Conservation (phyloP, 1,140 invertebrate species). For the Bursaphelenchus mucronatus region DNA sequence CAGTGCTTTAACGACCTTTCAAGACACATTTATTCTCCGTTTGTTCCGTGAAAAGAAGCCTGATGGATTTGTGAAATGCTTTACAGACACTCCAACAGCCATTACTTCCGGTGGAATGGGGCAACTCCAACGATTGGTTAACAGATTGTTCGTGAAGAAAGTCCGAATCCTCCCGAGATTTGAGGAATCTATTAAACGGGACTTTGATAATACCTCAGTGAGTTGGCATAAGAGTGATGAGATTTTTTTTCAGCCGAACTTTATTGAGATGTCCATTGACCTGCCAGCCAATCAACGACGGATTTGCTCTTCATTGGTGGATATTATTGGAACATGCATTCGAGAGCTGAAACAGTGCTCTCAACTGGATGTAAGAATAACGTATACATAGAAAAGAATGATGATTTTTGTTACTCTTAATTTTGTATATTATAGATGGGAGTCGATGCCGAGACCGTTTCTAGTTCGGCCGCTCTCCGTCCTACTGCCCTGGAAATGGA, state of each 20-base stretch:
- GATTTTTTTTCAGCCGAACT: constrained; percentile 41
- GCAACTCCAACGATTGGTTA: constrained; percentile 53
- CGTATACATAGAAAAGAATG: background rate
- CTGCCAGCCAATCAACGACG: constrained; percentile 32
- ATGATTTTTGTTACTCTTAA: constrained; percentile 4
- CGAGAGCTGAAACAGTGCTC: constrained; percentile 49
- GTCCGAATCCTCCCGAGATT: constrained; percentile 50
- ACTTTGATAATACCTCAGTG: constrained; percentile 38
- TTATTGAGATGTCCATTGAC: constrained; percentile 46
- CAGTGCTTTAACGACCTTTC: constrained; percentile 46
- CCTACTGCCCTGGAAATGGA: constrained; percentile 43
- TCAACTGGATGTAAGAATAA: constrained; percentile 37
- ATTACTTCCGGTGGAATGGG: constrained; percentile 43
- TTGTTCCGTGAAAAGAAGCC: constrained; percentile 58
- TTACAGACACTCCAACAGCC: constrained; percentile 45
- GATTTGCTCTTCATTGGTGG: constrained; percentile 41
- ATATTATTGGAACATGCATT: constrained; percentile 54
- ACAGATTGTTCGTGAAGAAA: constrained; percentile 40
- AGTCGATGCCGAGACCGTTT: constrained; percentile 27
- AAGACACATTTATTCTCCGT: constrained; percentile 60
- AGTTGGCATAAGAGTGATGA: background rate
- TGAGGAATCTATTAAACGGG: constrained; percentile 38
- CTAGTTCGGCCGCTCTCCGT: constrained; percentile 27
- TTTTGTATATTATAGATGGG: constrained; percentile 19
- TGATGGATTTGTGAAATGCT: constrained; percentile 55